phyloP scores from a whole-genome alignment of 2,797 vertebrate species.

The Hozukius guyotensis region DNA sequence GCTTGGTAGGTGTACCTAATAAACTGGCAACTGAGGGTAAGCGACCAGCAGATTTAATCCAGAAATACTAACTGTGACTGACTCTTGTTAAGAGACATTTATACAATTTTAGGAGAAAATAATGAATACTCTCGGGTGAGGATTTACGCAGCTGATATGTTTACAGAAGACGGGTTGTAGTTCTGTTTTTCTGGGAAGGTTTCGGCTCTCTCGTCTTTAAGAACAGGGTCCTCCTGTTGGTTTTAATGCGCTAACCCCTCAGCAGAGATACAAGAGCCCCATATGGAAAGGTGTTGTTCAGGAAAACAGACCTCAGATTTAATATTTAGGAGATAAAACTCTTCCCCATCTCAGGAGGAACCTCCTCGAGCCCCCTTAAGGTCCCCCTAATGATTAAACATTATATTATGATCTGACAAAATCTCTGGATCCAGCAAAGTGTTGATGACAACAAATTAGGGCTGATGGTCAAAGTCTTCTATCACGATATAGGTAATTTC shows the following conservation, averaged over 20 bases:
- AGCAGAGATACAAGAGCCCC: not conserved
- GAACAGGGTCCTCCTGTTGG: not conserved
- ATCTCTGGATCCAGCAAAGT: not conserved
- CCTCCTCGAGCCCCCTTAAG: not conserved
- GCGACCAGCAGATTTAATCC: not conserved
- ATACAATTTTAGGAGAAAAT: not conserved
- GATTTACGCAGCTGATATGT: not conserved
- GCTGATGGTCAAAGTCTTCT: too few species aligned
- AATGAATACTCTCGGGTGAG: not conserved
- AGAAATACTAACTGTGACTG: not conserved
- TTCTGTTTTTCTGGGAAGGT: not conserved
- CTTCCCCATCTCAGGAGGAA: not conserved
- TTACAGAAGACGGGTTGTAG: not conserved
- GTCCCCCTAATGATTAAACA: not conserved
- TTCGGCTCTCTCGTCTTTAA: not conserved
- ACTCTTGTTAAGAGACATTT: not conserved
- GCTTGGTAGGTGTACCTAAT: not conserved
- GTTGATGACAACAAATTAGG: not conserved
- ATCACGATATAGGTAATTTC: too few species aligned
- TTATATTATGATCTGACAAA: not conserved
- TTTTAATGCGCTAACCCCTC: not conserved
- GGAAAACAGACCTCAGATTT: not conserved
- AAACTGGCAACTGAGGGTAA: not conserved
- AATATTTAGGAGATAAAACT: not conserved
- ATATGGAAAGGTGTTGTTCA: not conserved